phyloP scores from a whole-genome alignment of 2,888 invertebrate species.

The Drosophila acutilabella region DNA sequence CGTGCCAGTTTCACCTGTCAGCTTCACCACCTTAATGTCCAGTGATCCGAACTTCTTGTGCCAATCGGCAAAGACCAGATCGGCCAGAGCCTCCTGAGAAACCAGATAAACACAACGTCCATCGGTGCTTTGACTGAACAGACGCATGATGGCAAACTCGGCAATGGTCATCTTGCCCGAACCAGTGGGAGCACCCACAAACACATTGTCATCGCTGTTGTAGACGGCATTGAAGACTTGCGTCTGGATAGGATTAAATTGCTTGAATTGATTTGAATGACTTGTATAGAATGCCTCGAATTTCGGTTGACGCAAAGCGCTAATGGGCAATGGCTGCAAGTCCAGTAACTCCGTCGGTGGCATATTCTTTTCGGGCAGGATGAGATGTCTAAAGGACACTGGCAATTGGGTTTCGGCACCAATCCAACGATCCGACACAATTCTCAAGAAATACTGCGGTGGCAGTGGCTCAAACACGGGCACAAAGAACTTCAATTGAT shows the following conservation, averaged over 20 bases:
- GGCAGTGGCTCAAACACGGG: conserved; percentile 99
- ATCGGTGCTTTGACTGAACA: conserved; percentile 90
- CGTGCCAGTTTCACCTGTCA: conserved; percentile 98
- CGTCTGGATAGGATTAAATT: conserved; percentile 99
- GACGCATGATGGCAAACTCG: conserved; percentile 96
- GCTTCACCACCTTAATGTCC: conserved; percentile 92
- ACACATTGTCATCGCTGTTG: conserved; percentile 99
- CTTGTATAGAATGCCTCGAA: conserved; percentile 95
- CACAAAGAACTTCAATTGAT: conserved; percentile 98
- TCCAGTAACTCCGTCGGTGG: conserved; percentile 99
- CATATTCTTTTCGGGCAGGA: conserved; percentile 98
- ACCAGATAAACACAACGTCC: conserved; percentile 97
- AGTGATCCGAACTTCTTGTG: conserved; percentile 93
- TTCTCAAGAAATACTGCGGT: conserved; percentile 97
- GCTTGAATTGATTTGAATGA: conserved; percentile 88
- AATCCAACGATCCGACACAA: conserved; percentile 96
- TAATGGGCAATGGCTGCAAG: conserved; percentile 97
- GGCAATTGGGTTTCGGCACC: conserved; percentile 98
- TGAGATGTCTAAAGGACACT: conserved; percentile 98
- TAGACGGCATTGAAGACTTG: conserved; percentile 99
- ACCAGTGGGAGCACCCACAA: conserved; percentile 96
- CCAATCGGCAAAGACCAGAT: conserved; percentile 96
- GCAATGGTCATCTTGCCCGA: conserved; percentile 97
- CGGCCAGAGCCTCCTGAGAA: conserved; percentile 96
- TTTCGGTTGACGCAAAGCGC: conserved; percentile 94